Base-by-base conservation (phyloP, 53 echinoderm and acorn worm species). In the Mesocentrotus franciscanus region DNA sequence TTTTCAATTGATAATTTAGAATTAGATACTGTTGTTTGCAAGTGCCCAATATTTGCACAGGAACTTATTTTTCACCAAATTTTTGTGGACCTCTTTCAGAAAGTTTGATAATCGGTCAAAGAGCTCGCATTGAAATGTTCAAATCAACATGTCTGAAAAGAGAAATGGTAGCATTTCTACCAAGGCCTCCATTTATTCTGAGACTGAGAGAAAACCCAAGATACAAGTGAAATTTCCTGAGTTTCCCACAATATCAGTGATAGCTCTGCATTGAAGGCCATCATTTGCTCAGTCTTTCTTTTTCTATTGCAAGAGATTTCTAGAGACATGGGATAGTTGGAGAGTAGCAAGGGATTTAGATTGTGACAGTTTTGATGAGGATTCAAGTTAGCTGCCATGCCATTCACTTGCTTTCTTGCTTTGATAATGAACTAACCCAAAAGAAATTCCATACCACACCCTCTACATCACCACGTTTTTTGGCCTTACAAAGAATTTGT, bases 11-110 rank as follows among this genome's bases (percentile, higher is more conserved):
- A 85, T 94, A 78, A 94, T 85, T 85, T 94, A 94, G 95, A 94
- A 94, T 94, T 94, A 94, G 95, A 94, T 85, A 94, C 95, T 62
- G 85, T 94, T 94, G 95, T 94, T 94, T 94, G 95, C 85, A 85
- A 94, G 85, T 94, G 56, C 68, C 14, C 95, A 94, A 94, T 94
- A 94, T 94, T 94, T 94, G 95, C 72, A 27, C 95, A 70, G 57
- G 64, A 94, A 94, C 95, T 94, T 94, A 94, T 64, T 94, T 85
- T 85, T 94, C 87, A 85, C 68, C 95, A 85, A 93, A 60, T 81
- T 93, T 93, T 39, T 92, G 92, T 92, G 92, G 75, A 74, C 71
- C 75, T 56, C 74, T 74, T 87, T 87, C 35, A 64, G 91, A 92
- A 66, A 71, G 74, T 72, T 92, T 92, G 92, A 72, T 92, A 92